Evolutionary conservation across 2,113 vertebrate species (phyloP), one percentile per base, ranked within the genome.

Genomic region (Gopherus evgoodei): DNA sequence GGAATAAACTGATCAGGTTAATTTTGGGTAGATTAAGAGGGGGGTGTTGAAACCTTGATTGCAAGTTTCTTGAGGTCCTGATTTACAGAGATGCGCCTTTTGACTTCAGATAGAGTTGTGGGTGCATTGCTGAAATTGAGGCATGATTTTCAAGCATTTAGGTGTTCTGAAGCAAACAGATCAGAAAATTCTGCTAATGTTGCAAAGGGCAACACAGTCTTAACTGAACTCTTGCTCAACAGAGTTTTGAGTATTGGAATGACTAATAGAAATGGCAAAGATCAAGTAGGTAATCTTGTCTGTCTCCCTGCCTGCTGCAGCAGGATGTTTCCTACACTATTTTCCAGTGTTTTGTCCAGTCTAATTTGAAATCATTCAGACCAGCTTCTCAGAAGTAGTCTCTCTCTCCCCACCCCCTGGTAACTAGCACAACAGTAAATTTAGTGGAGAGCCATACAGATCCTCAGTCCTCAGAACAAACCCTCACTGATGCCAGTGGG

Each of bases 301-400:
- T 8, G 31, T 93, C 78, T 93, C 6, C 83, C 59, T 2, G 59
- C 38, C 42, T 93, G 93, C 81, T 72, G 87, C 31, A 94, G 62
- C 2, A 50, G 49, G 22, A n/a, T 88, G 86, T 94, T 92, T 53
- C 94, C 85, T 56, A 47, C 89, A 91, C 81, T 91, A 17, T 49
- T 42, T 90, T 92, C 53, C 47, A 84, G 38, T 86, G 53, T 90
- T 94, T 97, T 89, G n/a, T 94, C 90, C 89, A 88, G 81, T 94
- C 93, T 94, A 89, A 81, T 85, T 96, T 96, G 83, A 94, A 96
- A 90, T 91, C 82, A 91, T 91, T 94, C 80, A 93, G 86, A 93
- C 11, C 69, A 42, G 27, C 81, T 87, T 90, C 89, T 82, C 90
- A 81, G 57, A 91, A 92, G 57, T 84, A 95, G 50, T 65, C 81